Evolutionary conservation across 2,113 vertebrate genomes (phyloP), one percentile per base, ranked within the genome.

Genomic region (Corvus cornix): DNA sequence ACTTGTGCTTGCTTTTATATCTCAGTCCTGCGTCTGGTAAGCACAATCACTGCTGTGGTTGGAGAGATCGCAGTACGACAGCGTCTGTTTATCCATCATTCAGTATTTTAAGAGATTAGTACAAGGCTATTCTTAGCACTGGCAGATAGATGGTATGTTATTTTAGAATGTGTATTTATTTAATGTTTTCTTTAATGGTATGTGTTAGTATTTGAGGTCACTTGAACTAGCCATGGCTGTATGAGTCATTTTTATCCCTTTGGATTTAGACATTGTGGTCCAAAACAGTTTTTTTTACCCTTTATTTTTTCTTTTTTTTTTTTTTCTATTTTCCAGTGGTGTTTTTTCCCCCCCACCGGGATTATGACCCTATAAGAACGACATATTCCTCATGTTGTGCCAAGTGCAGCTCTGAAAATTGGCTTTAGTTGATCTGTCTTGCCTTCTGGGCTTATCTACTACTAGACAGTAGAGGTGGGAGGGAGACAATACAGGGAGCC

Each of bases 51-150:
- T 80, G 6, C 79, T 66, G 17, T 1, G 2, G 24, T 66, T 58
- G 66, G 56, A 85, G 63, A 44, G n/a, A 79, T 90, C 46, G 28
- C 62, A 76, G 82, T 77, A n/a, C 14, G 23, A 21, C 69, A 84
- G 66, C 70, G 59, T 94, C 93, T 93, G 78, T 86, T 94, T 89
- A 92, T 73, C 80, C 67, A 80, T 95, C 41, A 30, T 69, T 91
- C 68, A 77, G 64, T 94, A 53, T 74, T 94, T 91, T 66, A 96
- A 74, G 58, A 82, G 85, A 90, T 95, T 92, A 96, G 84, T 81
- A 37, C 2, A 1, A 73, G n/a, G 63, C 63, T 93, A 64, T 91
- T 95, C 78, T 95, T 89, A 96, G 73, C 58, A 49, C 69, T 72
- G 66, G 39, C 76, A 72, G 56, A 75, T 90, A 89, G 73, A 90